phyloP scores from a whole-genome alignment of 2,113 vertebrate genomes.

The Uropsilus gracilis region DNA sequence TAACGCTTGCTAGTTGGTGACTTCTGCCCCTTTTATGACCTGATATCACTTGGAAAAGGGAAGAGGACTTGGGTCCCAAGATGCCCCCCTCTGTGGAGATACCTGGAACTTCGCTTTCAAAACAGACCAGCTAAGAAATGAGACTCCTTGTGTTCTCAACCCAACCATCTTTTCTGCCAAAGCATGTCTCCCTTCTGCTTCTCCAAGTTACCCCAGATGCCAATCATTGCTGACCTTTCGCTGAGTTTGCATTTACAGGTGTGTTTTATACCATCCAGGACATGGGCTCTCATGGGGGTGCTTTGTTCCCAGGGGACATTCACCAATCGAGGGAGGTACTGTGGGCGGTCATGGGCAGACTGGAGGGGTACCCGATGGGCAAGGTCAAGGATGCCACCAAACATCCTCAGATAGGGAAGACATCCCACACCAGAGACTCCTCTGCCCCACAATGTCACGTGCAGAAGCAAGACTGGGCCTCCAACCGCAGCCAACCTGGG shows the following conservation, averaged over 20 bases:
- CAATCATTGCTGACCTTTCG: neutral
- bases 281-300: neutral
- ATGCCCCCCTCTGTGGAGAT: neutral
- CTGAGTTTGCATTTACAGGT: neutral
- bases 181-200: neutral
- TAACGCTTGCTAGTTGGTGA: no score
- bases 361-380: no score
- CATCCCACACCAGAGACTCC: no score
- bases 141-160: neutral
- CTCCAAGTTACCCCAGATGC: neutral
- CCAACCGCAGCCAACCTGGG: no score
- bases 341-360: no score
- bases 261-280: constrained; percentile 4
- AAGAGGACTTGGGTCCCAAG: neutral
- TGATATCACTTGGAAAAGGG: neutral
- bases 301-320: neutral
- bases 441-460: no score
- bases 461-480: no score
- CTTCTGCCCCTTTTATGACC: no score
- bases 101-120: neutral
- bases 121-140: neutral
- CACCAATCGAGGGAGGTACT: no score
- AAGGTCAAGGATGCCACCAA: no score
- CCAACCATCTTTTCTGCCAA: neutral
- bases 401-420: no score